Evolutionary conservation across 2,113 vertebrate species (phyloP).

Genomic region (Dicrurus megarhynchus): DNA sequence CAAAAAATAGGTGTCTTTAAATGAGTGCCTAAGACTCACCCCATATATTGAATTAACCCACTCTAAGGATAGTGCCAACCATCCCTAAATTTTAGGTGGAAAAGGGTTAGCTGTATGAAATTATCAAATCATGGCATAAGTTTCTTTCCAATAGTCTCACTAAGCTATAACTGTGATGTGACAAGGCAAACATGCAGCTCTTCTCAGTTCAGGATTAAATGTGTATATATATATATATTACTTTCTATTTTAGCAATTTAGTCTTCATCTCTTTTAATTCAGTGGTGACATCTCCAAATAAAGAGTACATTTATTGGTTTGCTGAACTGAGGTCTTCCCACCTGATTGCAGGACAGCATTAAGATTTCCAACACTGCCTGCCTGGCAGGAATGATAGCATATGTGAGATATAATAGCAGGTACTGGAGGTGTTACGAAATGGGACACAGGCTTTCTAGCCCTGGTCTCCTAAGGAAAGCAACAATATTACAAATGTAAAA

Average conservation of each 20-base stretch:
- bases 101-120: not conserved
- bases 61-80: not conserved
- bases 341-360: not conserved
- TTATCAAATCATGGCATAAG: not conserved
- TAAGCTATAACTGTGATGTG: not conserved
- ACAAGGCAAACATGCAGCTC: not conserved
- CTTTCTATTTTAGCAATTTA: not conserved
- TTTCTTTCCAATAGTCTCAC: not conserved
- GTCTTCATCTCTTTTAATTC: not conserved
- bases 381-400: not conserved
- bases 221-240: not conserved
- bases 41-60: not conserved
- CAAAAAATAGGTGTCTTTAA: not conserved
- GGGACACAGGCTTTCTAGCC: not conserved
- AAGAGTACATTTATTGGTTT: not conserved
- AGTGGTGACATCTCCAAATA: not conserved
- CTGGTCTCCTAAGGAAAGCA: not conserved
- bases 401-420: not conserved
- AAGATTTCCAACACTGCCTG: not conserved
- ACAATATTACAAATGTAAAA: not conserved
- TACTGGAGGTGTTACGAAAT: not conserved
- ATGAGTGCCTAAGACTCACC: not conserved
- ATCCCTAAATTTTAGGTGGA: not conserved
- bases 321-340: not conserved
- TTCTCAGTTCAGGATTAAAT: not conserved